Evolutionary conservation across 2,888 invertebrate species (phyloP), one percentile per base, ranked within the genome.

Genomic region (Drosophila gaucha): DNA sequence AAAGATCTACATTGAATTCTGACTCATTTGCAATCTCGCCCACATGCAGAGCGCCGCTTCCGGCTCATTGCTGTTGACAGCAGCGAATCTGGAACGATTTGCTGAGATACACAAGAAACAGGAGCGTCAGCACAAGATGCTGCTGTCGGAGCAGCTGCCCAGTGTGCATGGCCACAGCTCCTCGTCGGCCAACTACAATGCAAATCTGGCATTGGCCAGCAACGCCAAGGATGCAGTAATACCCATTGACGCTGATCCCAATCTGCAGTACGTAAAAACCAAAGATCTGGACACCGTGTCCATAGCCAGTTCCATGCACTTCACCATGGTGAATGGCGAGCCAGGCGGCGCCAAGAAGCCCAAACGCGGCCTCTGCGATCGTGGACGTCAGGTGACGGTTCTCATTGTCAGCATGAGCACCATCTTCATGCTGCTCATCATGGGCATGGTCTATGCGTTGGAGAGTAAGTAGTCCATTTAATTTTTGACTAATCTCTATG

Each of bases 241-340:
- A 51, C 70, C 86, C 52, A 90, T 92, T 56, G 90, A 90, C 39
- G 67, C 47, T 22, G 80, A 80, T 86, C 90, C 90, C 62, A 91
- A 91, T 85, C 82, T 91, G 74, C 83, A 90, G 80, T 90, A 90
- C 55, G 77, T 90, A 64, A 85, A 84, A 90, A 82, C 92, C 92
- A 80, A 93, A 94, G 90, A 93, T 93, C 80, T 92, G 92, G 96
- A 96, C 90, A 93, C 94, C 50, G 93, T 94, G 62, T 96, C 96
- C 35, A 93, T 96, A 65, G 96, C 96, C 52, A 96, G 96, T 92
- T 96, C 96, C 67, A 96, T 96, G 89, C 96, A 97, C 91, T 97
- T 97, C 90, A 97, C 97, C 10, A 96, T 97, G 56, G 95, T 97
- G 66, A 96, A 96, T 90, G 95, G 95, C 56, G 94, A 95, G 80